Percentiles rank a stretch among this genome's conserved stretches.
Conservation (phyloP, 1,140 invertebrate species). For the Heliconius eleuchia region DNA sequence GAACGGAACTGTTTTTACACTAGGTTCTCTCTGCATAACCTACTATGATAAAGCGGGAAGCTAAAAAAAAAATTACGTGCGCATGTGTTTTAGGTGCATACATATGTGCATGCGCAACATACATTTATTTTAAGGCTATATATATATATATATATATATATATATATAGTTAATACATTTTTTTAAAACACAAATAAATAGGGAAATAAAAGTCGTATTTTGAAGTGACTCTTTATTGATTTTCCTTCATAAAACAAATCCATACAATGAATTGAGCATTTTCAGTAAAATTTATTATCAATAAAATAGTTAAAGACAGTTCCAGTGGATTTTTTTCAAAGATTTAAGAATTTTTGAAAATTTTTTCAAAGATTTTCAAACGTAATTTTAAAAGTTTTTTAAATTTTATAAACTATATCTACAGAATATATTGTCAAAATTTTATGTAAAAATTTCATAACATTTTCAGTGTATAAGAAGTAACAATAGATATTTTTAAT, state of each 20-base stretch:
- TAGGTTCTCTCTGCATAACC: no score
- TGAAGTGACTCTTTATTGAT: constrained; percentile 63
- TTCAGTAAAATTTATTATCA: constrained; percentile 14
- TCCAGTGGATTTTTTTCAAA: not conserved
- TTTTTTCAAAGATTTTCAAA: not conserved
- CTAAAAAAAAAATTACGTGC: no score
- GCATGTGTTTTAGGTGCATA: no score
- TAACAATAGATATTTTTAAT: not conserved
- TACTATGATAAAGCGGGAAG: no score
- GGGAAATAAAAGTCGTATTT: constrained; percentile 28
- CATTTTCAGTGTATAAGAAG: constrained; percentile 4
- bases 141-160: no score
- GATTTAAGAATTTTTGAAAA: no score
- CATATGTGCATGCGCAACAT: no score
- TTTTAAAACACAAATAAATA: not conserved
- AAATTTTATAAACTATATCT: not conserved
- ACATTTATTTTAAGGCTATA: no score
- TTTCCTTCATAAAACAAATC: constrained; percentile 66
- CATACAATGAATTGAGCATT: constrained; percentile 31
- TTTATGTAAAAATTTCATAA: not conserved
- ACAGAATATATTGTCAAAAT: constrained; percentile 1
- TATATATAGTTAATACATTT: not conserved
- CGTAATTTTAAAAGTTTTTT: not conserved
- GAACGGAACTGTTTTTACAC: no score
- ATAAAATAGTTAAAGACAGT: not conserved